Conservation (phyloP, 23 tunicate species). For the Oikopleura dioica region DNA sequence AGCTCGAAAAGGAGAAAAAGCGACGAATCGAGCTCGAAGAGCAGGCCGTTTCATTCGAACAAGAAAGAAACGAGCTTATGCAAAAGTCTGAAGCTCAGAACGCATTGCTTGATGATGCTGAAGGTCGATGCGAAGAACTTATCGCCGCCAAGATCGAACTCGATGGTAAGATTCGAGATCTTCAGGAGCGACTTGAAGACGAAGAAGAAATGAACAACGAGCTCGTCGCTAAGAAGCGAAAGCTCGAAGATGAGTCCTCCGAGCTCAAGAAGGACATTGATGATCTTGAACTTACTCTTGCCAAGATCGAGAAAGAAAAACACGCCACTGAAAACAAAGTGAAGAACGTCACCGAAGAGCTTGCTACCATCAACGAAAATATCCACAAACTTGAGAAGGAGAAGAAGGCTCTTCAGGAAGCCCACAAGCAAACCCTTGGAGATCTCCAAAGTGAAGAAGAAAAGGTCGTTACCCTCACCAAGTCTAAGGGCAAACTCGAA, state of each 20-base stretch:
- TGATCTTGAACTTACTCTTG: slow-evolving; percentile 54
- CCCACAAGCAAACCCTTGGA: slow-evolving; percentile 48
- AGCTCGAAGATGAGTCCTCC: background rate
- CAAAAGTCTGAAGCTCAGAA: slow-evolving; percentile 5
- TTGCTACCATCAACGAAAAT: slow-evolving; percentile 49
- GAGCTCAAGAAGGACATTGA: slow-evolving; percentile 31
- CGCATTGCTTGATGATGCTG: slow-evolving; percentile 83
- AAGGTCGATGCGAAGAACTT: slow-evolving; percentile 72
- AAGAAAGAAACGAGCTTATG: slow-evolving; percentile 72
- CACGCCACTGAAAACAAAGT: slow-evolving; percentile 52
- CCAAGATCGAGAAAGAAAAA: slow-evolving; percentile 69
- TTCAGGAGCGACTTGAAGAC: slow-evolving; percentile 80
- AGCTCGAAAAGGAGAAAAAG: slow-evolving; percentile 40
- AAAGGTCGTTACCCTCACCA: slow-evolving; percentile 78
- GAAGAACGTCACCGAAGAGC: slow-evolving; percentile 39
- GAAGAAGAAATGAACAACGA: slow-evolving; percentile 61
- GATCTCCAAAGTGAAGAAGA: slow-evolving; percentile 97
- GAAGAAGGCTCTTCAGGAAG: background rate
- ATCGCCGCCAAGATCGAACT: slow-evolving; percentile 57
- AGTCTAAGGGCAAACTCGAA: slow-evolving; percentile 41
- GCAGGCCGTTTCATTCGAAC: slow-evolving; percentile 42
- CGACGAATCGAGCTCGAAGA: slow-evolving; percentile 62
- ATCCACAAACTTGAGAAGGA: slow-evolving; percentile 18
- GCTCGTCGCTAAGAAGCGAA: slow-evolving; percentile 14
- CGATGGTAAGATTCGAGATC: slow-evolving; percentile 44